A percentile compares a stretch with the other conserved stretches of the same genome.
Evolutionary conservation across 2,797 vertebrate genomes (phyloP).

Genomic region (Aphelocoma californica): DNA sequence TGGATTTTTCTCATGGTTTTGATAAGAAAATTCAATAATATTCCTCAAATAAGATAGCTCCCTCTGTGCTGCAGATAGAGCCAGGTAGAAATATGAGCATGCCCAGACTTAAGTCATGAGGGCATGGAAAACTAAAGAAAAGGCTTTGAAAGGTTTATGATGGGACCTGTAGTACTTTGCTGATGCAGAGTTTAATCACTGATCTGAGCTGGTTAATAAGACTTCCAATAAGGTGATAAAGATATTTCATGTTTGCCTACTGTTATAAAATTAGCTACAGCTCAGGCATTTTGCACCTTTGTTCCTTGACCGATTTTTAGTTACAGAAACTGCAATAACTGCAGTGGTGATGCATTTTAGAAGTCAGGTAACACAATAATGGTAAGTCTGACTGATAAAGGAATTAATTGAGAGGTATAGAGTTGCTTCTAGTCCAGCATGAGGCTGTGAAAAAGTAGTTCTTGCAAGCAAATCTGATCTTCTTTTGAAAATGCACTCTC

Average conservation of each 20-base stretch:
- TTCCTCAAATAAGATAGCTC: neutral
- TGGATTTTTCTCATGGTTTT: neutral
- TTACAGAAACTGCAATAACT: rapidly evolving
- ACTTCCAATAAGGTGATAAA: neutral
- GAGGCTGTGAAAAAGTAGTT: neutral
- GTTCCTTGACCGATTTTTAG: neutral
- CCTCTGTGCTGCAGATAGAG: neutral
- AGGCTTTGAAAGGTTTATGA: neutral
- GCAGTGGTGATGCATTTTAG: neutral
- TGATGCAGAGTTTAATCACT: neutral
- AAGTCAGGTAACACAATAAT: neutral
- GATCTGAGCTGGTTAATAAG: neutral
- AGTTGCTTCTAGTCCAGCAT: neutral
- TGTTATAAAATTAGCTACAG: neutral
- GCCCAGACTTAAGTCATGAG: neutral
- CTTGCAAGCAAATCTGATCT: neutral
- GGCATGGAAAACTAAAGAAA: neutral
- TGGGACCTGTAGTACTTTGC: neutral
- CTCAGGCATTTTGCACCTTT: neutral
- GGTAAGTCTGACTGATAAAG: neutral
- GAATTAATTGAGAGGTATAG: neutral
- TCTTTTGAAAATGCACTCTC: neutral
- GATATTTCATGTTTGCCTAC: neutral
- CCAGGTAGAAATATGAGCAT: neutral
- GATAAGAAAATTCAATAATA: neutral